These are phyloP conservation scores for Zaprionus inermis DNA, from an alignment of 1,140 invertebrate genomes.

Conservation along the genomic window DNA sequence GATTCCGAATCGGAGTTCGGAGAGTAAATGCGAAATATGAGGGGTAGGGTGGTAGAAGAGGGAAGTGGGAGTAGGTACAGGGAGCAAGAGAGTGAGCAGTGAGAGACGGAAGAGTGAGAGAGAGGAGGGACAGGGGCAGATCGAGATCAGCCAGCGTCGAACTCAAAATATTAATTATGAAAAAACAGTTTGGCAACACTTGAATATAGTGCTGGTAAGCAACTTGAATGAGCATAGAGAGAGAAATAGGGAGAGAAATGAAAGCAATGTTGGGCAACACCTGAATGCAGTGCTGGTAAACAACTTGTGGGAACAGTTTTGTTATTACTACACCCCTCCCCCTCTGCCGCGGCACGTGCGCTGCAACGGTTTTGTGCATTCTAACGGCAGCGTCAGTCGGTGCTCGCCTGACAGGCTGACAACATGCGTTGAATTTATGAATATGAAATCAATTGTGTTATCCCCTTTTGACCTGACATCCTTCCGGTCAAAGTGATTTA, in stretches of 20 bases:
- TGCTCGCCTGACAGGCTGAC: slow-evolving; percentile 61
- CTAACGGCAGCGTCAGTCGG: slow-evolving; percentile 41
- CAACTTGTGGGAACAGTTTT: background rate
- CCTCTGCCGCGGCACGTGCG: background rate
- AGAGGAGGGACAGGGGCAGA: too few species aligned
- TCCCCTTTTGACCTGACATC: slow-evolving; percentile 80
- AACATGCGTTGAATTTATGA: slow-evolving; percentile 80
- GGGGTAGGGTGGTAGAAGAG: too few species aligned
- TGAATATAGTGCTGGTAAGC: too few species aligned
- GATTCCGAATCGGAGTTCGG: background rate
- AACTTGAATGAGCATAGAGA: too few species aligned
- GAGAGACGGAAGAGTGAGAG: too few species aligned
- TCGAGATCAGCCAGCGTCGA: too few species aligned
- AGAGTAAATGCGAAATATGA: background rate
- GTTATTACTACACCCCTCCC: background rate
- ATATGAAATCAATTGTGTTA: slow-evolving; percentile 82
- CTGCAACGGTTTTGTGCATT: slow-evolving; percentile 2
- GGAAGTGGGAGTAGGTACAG: too few species aligned
- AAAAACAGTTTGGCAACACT: too few species aligned
- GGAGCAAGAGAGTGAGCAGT: too few species aligned
- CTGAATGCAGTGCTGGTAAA: background rate
- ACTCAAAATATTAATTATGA: too few species aligned
- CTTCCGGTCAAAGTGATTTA: slow-evolving; percentile 83
- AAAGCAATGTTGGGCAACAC: too few species aligned
- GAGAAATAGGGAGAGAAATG: background rate